phyloP scores from a whole-genome alignment of 2,113 vertebrate genomes.

The pig (Sus scrofa) region T2T-Sscrofa CM000824.6:137502001-137502500 shows the following conservation, averaged over 20 bases:
- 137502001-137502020: background rate
- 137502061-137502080: background rate
- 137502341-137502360: background rate
- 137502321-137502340: background rate
- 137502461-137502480: background rate
- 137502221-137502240: background rate
- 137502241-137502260: background rate
- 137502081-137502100: background rate
- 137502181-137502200: background rate
- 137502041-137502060: background rate
- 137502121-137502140: background rate
- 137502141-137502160: background rate
- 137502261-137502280: background rate
- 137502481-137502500: background rate
- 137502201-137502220: background rate
- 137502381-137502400: background rate
- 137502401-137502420: background rate
- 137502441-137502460: constrained; percentile 14
- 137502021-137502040: background rate
- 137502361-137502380: background rate
- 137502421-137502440: background rate
- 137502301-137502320: background rate
- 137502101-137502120: constrained; percentile 18
- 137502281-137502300: background rate
- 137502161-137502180: background rate